phyloP scores from a whole-genome alignment of 2,113 vertebrate species.

The Ariopsis seemanni region DNA sequence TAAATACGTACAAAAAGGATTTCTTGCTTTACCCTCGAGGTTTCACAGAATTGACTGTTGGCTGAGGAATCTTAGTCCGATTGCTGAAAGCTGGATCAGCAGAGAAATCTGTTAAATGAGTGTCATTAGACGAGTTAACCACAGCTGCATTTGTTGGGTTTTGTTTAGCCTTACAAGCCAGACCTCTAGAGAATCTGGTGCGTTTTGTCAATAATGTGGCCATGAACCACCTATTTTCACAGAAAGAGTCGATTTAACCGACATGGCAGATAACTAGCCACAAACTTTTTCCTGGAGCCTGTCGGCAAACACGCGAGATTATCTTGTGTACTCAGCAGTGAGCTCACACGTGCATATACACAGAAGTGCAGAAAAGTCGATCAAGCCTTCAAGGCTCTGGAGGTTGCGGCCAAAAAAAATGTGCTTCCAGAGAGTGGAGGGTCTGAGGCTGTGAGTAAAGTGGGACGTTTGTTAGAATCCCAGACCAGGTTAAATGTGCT shows the following conservation, averaged over 20 bases:
- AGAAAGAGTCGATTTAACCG: conserved; percentile 1
- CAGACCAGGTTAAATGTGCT: not conserved
- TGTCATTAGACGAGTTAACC: not conserved
- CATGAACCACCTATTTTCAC: not conserved
- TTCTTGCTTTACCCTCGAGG: not conserved
- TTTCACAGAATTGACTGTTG: not conserved
- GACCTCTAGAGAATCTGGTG: not conserved
- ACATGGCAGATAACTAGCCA: not conserved
- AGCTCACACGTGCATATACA: not conserved
- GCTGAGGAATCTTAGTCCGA: not conserved
- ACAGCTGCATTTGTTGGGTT: conserved; percentile 2
- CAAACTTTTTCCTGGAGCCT: not conserved
- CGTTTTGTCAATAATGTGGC: not conserved
- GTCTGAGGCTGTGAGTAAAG: not conserved
- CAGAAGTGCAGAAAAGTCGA: not conserved
- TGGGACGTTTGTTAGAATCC: not conserved
- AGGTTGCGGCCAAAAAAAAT: not conserved
- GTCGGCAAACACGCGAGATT: not conserved
- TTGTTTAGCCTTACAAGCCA: not conserved
- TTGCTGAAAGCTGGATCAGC: not conserved
- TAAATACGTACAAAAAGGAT: not conserved
- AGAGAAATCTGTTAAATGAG: not conserved
- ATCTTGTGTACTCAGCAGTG: not conserved
- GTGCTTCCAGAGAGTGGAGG: not conserved
- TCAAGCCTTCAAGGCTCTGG: not conserved